Percentiles rank a stretch among this genome's conserved stretches.
Evolutionary conservation across 2,797 vertebrate genomes (phyloP).

Genomic region (Myoxocephalus aenaeus): DNA sequence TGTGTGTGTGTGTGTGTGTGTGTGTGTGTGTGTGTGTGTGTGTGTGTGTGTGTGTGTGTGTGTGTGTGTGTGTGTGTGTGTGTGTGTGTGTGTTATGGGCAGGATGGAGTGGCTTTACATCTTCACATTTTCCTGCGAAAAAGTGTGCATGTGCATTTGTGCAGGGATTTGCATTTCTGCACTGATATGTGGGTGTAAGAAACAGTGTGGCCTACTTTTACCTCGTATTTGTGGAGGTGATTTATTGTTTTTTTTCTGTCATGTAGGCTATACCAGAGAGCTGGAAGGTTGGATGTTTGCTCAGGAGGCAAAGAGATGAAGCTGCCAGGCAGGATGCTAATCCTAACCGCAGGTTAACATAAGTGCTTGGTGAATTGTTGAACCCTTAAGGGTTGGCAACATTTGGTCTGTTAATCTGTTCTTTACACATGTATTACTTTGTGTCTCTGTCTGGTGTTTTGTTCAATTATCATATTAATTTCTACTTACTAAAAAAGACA

Average conservation of each 20-base stretch:
- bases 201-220: constrained; percentile 54
- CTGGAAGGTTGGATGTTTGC: constrained; percentile 23
- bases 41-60: no score
- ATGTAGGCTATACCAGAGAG: constrained; percentile 25
- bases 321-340: constrained; percentile 28
- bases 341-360: constrained; percentile 38
- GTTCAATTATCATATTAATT: neutral
- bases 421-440: neutral
- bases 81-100: neutral
- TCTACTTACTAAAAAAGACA: neutral
- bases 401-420: neutral
- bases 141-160: constrained; percentile 3
- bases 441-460: neutral
- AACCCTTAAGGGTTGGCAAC: neutral
- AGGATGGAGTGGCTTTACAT: constrained; percentile 16
- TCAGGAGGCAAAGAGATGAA: constrained; percentile 31
- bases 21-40: neutral
- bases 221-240: constrained; percentile 47
- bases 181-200: constrained; percentile 45
- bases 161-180: constrained; percentile 35
- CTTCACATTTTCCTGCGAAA: neutral
- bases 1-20: constrained; percentile 11
- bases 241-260: constrained; percentile 53
- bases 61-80: no score
- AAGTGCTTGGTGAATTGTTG: constrained; percentile 24